Percentiles rank a stretch among this genome's conserved stretches.
Conservation (phyloP, 1,140 invertebrate genomes). For the Myzus persicae region DNA sequence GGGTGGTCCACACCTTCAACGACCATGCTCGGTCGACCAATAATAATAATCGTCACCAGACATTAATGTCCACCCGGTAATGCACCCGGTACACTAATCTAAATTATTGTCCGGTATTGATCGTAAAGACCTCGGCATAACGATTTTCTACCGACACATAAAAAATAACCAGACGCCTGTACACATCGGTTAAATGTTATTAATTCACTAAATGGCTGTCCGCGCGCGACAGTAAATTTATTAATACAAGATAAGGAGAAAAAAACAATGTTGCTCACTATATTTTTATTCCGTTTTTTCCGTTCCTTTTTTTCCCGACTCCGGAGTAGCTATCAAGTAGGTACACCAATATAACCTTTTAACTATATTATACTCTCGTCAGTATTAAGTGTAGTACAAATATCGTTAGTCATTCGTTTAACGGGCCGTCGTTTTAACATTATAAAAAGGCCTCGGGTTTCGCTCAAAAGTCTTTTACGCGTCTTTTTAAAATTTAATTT, state of each 20-base stretch:
- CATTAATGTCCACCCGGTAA: conserved; percentile 50
- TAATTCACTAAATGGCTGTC: conserved; percentile 32
- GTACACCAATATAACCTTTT: neutral
- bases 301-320: neutral
- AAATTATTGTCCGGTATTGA: conserved; percentile 52
- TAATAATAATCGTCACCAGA: conserved; percentile 44
- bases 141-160: neutral
- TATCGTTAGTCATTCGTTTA: neutral
- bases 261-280: neutral
- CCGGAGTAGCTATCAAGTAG: neutral
- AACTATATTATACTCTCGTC: neutral
- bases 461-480: neutral
- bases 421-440: neutral
- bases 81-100: conserved; percentile 49
- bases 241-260: neutral
- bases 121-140: conserved; percentile 26
- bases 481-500: neutral
- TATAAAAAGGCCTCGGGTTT: neutral
- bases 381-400: neutral
- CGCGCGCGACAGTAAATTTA: conserved; percentile 30
- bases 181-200: neutral
- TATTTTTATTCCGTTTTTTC: neutral
- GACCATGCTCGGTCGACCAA: neutral
- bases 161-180: conserved; percentile 9
- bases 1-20: conserved; percentile 56